phyloP scores from a whole-genome alignment of 2,797 vertebrate genomes.

The Ctenosaura bakeri region DNA sequence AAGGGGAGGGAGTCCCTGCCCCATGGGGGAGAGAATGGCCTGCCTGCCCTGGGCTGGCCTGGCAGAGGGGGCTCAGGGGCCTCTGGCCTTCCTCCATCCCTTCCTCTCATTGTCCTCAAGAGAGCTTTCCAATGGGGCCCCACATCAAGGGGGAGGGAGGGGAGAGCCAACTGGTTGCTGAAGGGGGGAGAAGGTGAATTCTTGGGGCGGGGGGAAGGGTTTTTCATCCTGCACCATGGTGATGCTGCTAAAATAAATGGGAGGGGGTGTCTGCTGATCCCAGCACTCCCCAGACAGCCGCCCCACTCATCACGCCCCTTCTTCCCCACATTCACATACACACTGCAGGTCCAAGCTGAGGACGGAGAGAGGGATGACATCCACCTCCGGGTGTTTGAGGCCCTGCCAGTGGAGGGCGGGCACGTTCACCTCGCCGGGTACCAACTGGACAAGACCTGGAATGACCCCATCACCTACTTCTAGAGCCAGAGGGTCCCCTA shows the following conservation, averaged over 20 bases:
- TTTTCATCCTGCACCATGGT: not conserved
- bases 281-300: too few relatives aligned
- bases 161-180: too few relatives aligned
- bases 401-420: not conserved
- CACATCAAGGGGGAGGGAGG: too few relatives aligned
- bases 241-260: too few relatives aligned
- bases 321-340: too few relatives aligned
- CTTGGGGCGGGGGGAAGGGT: not conserved
- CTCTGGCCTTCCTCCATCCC: too few relatives aligned
- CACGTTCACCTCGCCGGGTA: not conserved
- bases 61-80: not conserved
- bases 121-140: too few relatives aligned
- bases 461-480: slow-evolving; percentile 15
- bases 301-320: too few relatives aligned
- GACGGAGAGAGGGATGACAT: rapidly evolving
- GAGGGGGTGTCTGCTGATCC: not conserved
- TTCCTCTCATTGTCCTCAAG: not conserved
- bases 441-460: not conserved
- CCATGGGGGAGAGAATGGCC: too few relatives aligned
- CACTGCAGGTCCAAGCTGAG: not conserved
- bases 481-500: not conserved
- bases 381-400: not conserved
- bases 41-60: not conserved
- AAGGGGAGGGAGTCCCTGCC: too few relatives aligned
- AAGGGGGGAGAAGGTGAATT: too few relatives aligned